These are phyloP conservation scores for Pelecanoides urinatrix DNA, from an alignment of 2,113 vertebrate species.

Conservation along the genomic window DNA sequence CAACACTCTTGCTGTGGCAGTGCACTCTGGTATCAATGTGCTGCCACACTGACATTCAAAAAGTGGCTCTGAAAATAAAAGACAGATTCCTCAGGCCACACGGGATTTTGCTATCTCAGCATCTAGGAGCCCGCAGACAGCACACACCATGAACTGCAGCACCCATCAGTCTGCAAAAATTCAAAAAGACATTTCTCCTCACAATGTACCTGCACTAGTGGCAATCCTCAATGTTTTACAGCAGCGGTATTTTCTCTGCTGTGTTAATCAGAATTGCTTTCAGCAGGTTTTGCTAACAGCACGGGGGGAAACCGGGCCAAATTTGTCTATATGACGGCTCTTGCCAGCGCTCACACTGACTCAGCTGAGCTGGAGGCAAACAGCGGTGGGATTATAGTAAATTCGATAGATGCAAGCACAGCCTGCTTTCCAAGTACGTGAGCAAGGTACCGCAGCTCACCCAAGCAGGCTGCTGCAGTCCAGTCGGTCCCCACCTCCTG, in stretches of 20 bases:
- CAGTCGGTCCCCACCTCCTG: neutral
- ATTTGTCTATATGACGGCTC: neutral
- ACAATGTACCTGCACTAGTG: neutral
- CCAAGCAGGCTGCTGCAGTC: neutral
- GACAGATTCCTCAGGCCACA: fast-evolving
- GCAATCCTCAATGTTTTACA: neutral
- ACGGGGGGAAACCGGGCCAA: neutral
- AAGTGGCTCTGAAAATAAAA: neutral
- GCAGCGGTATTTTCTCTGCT: neutral
- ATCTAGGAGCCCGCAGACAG: neutral
- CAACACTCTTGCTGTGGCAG: neutral
- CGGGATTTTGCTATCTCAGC: neutral
- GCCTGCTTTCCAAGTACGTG: neutral
- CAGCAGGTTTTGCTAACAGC: neutral
- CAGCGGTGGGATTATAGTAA: neutral
- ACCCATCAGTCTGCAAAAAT: neutral
- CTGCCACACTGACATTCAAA: neutral
- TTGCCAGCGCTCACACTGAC: neutral
- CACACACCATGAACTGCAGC: neutral
- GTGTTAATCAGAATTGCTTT: neutral
- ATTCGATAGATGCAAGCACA: neutral
- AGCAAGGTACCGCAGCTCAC: neutral
- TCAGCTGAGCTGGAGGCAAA: neutral
- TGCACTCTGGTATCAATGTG: fast-evolving
- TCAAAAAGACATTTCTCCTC: neutral